Conservation (phyloP, 2,888 invertebrate genomes). For the Ormyrus pomaceus region DNA sequence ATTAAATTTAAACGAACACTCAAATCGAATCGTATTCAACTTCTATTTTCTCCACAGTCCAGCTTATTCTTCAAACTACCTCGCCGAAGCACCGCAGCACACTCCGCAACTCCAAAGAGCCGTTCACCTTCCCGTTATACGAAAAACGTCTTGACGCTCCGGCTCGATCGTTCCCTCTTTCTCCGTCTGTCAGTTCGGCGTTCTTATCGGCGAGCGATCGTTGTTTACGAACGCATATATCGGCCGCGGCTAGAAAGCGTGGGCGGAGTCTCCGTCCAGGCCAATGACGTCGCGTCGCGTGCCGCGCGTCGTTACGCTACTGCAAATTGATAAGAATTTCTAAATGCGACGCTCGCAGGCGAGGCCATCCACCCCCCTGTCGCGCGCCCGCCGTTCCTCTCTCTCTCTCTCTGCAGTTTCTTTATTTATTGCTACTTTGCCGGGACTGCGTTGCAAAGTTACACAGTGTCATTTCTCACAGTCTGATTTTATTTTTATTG, state of each 20-base stretch:
- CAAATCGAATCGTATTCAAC: too few species aligned
- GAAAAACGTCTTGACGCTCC: too few species aligned
- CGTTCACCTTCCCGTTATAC: too few species aligned
- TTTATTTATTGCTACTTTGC: conserved; percentile 37
- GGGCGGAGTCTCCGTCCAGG: conserved; percentile 43
- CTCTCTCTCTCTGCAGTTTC: conserved; percentile 1
- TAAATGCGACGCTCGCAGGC: conserved; percentile 60
- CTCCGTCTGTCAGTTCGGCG: neutral
- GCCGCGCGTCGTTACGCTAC: conserved; percentile 69
- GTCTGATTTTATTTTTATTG: too few species aligned
- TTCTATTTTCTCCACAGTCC: too few species aligned
- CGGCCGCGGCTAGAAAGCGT: conserved; percentile 2
- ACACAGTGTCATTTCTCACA: too few species aligned
- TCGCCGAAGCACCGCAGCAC: too few species aligned
- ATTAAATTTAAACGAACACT: too few species aligned
- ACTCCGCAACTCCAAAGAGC: too few species aligned
- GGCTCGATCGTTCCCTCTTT: too few species aligned
- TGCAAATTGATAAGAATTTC: conserved; percentile 72
- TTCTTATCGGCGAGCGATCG: conserved; percentile 39
- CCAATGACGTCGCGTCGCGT: conserved; percentile 66
- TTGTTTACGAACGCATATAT: conserved; percentile 48
- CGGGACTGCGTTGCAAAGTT: neutral
- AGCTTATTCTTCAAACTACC: too few species aligned
- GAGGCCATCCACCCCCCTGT: neutral
- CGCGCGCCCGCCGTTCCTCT: conserved; percentile 12